A percentile compares a stretch with the other conserved stretches of the same genome.
phyloP scores from a whole-genome alignment of 2,113 vertebrate species.

The cat (Felis catus) region DNA sequence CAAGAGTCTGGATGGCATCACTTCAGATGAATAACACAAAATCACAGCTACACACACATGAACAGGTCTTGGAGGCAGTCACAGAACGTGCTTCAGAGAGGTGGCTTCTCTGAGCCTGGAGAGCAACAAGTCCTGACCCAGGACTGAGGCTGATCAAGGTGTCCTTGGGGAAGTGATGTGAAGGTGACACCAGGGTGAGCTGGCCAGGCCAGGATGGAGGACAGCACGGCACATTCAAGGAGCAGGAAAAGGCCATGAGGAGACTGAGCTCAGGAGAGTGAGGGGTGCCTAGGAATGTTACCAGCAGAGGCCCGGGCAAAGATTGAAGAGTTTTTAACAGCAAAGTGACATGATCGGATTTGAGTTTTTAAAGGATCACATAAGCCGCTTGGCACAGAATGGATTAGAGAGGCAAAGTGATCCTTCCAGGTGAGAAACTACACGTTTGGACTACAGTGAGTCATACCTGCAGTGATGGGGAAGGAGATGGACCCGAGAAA shows the following conservation, averaged over 20 bases:
- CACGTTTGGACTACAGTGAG: neutral
- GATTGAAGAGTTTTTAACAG: neutral
- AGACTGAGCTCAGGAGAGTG: neutral
- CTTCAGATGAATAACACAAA: no score
- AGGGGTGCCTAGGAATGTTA: neutral
- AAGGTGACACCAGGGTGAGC: neutral
- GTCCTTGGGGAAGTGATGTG: neutral
- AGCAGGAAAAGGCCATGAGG: no score
- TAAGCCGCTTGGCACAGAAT: neutral
- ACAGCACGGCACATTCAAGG: neutral
- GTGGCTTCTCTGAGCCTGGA: no score
- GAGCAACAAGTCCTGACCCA: neutral
- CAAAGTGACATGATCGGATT: neutral
- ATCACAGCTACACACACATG: neutral
- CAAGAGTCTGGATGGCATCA: neutral
- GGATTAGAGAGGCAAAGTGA: neutral
- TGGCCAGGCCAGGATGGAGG: neutral
- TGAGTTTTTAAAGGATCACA: neutral
- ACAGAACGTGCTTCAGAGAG: fast-evolving
- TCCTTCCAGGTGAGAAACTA: neutral
- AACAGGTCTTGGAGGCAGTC: neutral
- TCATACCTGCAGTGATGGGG: neutral
- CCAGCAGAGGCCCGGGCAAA: neutral
- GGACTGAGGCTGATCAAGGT: neutral
- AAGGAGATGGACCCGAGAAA: neutral